Evolutionary conservation across 2,888 invertebrate species (phyloP).

Genomic region (Dolomedes plantarius): DNA sequence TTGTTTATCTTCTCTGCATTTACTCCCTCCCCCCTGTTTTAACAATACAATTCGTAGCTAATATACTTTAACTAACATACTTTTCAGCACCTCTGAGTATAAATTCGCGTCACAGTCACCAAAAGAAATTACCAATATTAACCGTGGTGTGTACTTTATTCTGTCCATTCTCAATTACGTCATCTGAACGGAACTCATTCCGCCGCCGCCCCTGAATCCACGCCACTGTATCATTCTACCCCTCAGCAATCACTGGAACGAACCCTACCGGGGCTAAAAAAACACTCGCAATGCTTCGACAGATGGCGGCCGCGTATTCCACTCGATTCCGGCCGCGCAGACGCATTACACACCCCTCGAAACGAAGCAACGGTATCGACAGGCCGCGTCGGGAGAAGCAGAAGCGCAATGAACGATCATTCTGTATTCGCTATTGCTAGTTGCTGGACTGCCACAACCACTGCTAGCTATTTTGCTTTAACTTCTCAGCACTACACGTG

Average conservation of each 20-base stretch:
- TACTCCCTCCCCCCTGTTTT: too few relatives aligned
- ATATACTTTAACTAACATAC: too few relatives aligned
- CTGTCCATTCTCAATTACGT: background rate
- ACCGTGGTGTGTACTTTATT: too few relatives aligned
- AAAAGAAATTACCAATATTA: too few relatives aligned
- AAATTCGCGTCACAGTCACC: too few relatives aligned
- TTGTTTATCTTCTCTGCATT: too few relatives aligned
- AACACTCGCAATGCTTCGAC: background rate
- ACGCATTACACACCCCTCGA: background rate
- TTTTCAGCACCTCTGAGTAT: too few relatives aligned
- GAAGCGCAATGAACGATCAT: background rate
- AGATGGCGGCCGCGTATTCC: conserved; percentile 12
- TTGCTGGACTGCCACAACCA: background rate
- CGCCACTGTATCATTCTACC: background rate
- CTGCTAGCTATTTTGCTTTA: background rate
- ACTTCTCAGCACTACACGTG: background rate
- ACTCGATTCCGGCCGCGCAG: conserved; percentile 6
- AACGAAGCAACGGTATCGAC: conserved; percentile 11
- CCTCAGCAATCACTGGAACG: background rate
- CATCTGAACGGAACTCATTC: background rate
- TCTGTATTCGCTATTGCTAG: conserved; percentile 5
- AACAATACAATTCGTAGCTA: too few relatives aligned
- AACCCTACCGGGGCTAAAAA: background rate
- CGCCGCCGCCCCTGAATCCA: conserved; percentile 2
- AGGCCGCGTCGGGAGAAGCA: background rate